Base-by-base conservation (phyloP, 1,140 invertebrate species). In the Trichonephila clavata region DNA sequence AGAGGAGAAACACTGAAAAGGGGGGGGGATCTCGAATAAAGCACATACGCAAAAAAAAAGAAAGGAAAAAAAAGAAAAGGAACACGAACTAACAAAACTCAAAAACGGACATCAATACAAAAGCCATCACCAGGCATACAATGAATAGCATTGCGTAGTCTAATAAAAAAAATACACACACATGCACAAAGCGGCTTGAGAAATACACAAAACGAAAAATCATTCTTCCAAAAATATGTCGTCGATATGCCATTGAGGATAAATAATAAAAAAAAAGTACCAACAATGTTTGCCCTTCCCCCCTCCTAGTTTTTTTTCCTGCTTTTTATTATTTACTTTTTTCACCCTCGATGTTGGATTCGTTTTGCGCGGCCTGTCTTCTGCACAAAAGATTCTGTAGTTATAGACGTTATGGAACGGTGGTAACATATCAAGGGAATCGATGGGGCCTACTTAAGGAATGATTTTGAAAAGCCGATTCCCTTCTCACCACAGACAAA, bases 141-240 rank as follows among this genome's bases (percentile, higher is more conserved):
- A 86, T 61, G 57, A 86, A 86, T 16, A 60, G 21, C 20, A 59
- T 83, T 83, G 81, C 50, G 50, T 83, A 83, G 81, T 24, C 81
- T 83, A 86, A 86, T 60, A 86, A 86, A 43, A 32, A 57, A 27
- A 32, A 18, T 3, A 21, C 43, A 39, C 32, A 50, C 27, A n/a
- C 16, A 60, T 59, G 21, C 43, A 20, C 50, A 86, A 61, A 24
- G 16, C 21, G 24, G 8, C 14, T 7, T 60, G 27, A 57, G 57
- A 27, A 59, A 18, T 32, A 57, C 18, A 16, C 16, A 86, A 14
- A 59, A 60, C 50, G 57, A 60, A 86, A 86, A 86, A 86, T 61
- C 57, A 59, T 86, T 60, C 84, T 59, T 61, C 57, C 21, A 27
- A 59, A 86, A 86, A 86, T 86, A 86, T 86, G 84, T 86, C 50